Base-by-base conservation (phyloP, 2,797 vertebrate species). In the Acanthornis magna region DNA sequence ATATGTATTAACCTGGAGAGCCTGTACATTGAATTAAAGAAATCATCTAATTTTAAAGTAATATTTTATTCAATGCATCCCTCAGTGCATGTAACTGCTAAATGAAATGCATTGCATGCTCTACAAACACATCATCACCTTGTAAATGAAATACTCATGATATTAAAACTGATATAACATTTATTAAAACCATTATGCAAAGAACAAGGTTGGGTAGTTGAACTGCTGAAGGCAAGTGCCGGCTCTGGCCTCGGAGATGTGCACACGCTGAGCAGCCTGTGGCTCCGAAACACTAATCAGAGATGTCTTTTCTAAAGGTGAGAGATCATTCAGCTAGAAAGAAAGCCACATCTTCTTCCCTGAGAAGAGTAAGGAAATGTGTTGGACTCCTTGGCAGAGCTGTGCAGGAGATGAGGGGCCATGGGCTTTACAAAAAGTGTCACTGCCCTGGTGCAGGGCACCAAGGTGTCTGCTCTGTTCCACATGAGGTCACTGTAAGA, bases 51-150 rank as follows among this genome's bases (percentile, higher is more conserved):
- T 95, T 95, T 95, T 94, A 94, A 95, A 96, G 80, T 89, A 94
- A 87, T 95, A 95, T 96, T 95, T 96, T 95, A 97, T 97, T 97
- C 96, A 97, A 27, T 82, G 92, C 83, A 96, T 96, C 94, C 93
- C 97, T 95, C 84, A 96, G 95, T 81, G 93, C 95, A 92, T 96
- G 96, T 96, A 97, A 95, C 87, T 50, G 91, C 97, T 96, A 96
- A 97, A 97, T 95, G 96, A 97, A 96, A 97, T 85, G 90, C 91
- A 71, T 55, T 61, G 92, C 91, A 62, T 94, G 91, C 91, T 94
- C 94, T 93, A 85, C 90, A 96, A 97, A 97, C 95, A 97, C 96
- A 96, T 95, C 95, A 96, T 77, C 94, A 85, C 93, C 95, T 97
- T 96, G 95, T 97, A 96, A 96, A 96, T 93, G 67, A 91, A 97